phyloP scores from a whole-genome alignment of 2,888 invertebrate species.

The Lasioglossum villosulum region DNA sequence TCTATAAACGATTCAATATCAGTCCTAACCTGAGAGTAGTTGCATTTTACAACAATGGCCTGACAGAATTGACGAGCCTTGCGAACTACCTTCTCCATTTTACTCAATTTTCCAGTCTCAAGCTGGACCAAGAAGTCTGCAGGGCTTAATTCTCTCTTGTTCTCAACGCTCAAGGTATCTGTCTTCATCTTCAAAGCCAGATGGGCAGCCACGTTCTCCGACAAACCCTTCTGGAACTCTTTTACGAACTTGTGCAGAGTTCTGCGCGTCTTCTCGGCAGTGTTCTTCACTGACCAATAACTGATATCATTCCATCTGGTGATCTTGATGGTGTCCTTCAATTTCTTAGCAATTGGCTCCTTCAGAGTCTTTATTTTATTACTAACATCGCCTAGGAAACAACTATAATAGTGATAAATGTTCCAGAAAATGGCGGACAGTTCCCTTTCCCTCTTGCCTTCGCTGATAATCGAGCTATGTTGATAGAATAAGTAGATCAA shows the following conservation, averaged over 20 bases:
- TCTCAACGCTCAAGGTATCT: not conserved
- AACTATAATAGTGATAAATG: constrained; percentile 92
- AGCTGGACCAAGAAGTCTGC: constrained; percentile 26
- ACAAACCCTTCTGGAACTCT: constrained; percentile 90
- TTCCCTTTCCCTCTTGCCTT: constrained; percentile 82
- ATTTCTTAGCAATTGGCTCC: constrained; percentile 94
- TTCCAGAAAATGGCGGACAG: constrained; percentile 92
- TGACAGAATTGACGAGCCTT: constrained; percentile 89
- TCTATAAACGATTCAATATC: constrained; percentile 89
- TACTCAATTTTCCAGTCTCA: constrained; percentile 80
- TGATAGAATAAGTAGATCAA: constrained; percentile 93
- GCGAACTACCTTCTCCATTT: constrained; percentile 85
- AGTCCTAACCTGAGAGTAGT: constrained; percentile 88
- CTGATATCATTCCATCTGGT: constrained; percentile 97
- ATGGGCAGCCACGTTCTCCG: constrained; percentile 72
- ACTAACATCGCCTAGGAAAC: constrained; percentile 89
- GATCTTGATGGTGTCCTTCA: constrained; percentile 97
- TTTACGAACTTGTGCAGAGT: constrained; percentile 94
- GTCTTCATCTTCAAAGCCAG: constrained; percentile 81
- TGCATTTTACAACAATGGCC: constrained; percentile 86
- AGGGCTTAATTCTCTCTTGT: not conserved
- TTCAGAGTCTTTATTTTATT: constrained; percentile 89
- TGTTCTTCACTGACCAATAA: constrained; percentile 96
- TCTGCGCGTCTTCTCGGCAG: constrained; percentile 94
- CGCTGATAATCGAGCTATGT: constrained; percentile 89